Evolutionary conservation across 2,113 vertebrate species (phyloP), one percentile per base, ranked within the genome.

Genomic region (Circaetus cinerascens): DNA sequence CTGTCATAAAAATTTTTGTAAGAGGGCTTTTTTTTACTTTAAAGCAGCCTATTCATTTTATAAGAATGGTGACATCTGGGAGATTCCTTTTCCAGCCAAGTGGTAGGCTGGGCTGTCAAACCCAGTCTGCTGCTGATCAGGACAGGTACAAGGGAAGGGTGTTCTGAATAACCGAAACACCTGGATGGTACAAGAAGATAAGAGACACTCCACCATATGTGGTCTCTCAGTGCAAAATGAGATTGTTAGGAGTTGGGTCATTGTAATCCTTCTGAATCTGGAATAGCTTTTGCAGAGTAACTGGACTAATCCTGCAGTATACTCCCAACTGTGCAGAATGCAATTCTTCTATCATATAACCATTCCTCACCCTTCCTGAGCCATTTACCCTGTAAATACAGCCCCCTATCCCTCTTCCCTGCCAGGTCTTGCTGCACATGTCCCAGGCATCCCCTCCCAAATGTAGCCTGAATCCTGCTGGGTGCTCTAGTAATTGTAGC

Each of bases 401-500:
- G 30, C 27, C 19, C 34, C 11, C 7, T 15, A 19, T 45, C n/a
- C 16, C 11, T 80, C 57, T 95, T 87, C 15, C 1, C 2, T 10
- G 2, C n/a, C 43, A 67, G 21, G 23, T 67, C 62, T 63, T 36
- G 10, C 48, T 72, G 29, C 29, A 8, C 16, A 0, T 40, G 36
- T 34, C 18, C 10, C 15, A 34, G 73, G 12, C 21, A 45, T 63
- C 38, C n/a, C 12, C 10, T 66, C 8, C 68, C 25, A 67, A 20
- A n/a, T 0, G 0, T 5, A 55, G 38, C 53, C 43, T 1, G 0
- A 23, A 32, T 77, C 82, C 23, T 74, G 5, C 32, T 32, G 1
- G 0, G 10, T 32, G 20, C 43, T 66, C 5, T 22, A 10, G n/a
- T 26, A 29, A 8, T 43, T n/a, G 16, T 51, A 41, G 23, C 0